Evolutionary conservation across 2,113 vertebrate species (phyloP).

Genomic region (Rhegmatorhina hoffmannsi): DNA sequence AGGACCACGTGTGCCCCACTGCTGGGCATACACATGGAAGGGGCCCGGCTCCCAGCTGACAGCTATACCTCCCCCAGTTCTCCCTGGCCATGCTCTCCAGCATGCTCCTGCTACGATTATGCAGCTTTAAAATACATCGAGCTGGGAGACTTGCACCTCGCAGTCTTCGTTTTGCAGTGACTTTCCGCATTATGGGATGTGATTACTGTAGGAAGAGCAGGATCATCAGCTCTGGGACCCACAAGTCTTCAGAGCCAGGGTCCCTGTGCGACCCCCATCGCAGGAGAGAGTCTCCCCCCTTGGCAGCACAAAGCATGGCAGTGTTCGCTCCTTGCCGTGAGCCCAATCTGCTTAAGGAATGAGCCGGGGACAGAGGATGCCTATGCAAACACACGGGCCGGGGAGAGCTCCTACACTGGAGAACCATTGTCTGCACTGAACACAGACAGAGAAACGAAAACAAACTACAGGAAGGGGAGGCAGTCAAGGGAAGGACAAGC

Average conservation of each 20-base stretch:
- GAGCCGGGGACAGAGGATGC: neutral
- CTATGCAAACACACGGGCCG: rapidly evolving
- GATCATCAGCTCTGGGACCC: neutral
- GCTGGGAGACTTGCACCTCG: neutral
- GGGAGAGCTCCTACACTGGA: neutral
- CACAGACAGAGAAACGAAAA: neutral
- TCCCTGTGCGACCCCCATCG: neutral
- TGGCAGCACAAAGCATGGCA: rapidly evolving
- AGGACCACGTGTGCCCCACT: too few relatives aligned
- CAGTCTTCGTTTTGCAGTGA: neutral
- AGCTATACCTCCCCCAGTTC: neutral
- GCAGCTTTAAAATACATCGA: neutral
- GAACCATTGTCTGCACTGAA: neutral
- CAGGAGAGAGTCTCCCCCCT: neutral
- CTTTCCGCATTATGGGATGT: neutral
- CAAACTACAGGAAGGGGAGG: neutral
- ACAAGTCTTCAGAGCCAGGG: neutral
- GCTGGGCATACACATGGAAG: rapidly evolving
- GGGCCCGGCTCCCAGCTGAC: neutral
- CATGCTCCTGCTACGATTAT: neutral
- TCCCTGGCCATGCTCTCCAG: neutral
- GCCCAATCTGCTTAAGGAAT: neutral
- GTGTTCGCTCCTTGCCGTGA: rapidly evolving
- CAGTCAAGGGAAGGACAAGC: neutral
- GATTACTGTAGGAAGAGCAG: neutral